Conservation (phyloP, 2,797 vertebrate genomes). For the Australoheros facetus region DNA sequence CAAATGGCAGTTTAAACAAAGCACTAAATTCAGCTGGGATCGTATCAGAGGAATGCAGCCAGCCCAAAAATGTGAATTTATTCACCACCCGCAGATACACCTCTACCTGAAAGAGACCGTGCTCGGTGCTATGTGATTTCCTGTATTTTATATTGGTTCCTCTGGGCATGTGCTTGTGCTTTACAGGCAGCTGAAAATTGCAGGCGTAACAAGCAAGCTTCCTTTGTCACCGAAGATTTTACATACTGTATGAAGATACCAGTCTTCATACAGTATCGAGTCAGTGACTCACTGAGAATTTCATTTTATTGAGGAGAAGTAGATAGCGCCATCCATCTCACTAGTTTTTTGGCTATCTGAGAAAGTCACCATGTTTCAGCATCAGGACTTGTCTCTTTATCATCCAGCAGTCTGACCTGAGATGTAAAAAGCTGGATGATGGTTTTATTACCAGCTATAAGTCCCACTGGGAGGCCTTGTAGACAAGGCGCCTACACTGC, state of each 20-base stretch:
- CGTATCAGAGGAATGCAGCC: background rate
- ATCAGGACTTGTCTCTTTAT: constrained; percentile 30
- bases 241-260: background rate
- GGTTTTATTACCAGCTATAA: constrained; percentile 40
- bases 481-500: constrained; percentile 32
- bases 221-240: background rate
- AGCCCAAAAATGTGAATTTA: background rate
- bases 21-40: background rate
- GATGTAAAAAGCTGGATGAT: constrained; percentile 20
- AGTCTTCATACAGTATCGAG: background rate
- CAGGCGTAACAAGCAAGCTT: background rate
- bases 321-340: constrained; percentile 24
- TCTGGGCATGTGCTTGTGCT: background rate
- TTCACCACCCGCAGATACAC: background rate
- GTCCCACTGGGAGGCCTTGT: constrained; percentile 15
- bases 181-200: background rate
- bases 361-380: background rate
- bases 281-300: background rate
- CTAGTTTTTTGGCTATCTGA: background rate
- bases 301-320: background rate
- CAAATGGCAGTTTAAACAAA: background rate
- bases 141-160: background rate
- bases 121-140: background rate
- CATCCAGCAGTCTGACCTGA: constrained; percentile 24
- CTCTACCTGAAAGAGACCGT: background rate